Percentiles rank a stretch among this genome's conserved stretches.
Conservation (phyloP, 1,140 invertebrate species). For the Neodiprion lecontei region DNA sequence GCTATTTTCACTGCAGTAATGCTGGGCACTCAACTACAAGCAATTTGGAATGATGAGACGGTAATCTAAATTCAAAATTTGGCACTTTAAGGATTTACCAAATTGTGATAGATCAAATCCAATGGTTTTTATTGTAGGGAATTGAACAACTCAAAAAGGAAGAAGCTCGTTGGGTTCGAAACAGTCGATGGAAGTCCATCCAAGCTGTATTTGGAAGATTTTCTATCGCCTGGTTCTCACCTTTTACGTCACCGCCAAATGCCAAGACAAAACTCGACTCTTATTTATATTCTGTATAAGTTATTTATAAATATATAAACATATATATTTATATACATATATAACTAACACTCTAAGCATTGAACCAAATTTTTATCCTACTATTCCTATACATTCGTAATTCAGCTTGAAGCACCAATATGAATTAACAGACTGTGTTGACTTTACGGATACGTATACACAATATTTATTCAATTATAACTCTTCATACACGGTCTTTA, state of each 20-base stretch:
- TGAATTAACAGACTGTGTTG: no score
- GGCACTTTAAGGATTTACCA: neutral
- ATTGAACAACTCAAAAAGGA: conserved; percentile 96
- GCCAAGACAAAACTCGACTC: conserved; percentile 76
- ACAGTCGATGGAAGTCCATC: conserved; percentile 91
- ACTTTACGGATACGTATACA: no score
- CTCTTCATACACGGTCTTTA: no score
- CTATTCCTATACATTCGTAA: no score
- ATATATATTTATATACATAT: no score
- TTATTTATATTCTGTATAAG: conserved; percentile 79
- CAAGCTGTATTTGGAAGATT: conserved; percentile 95
- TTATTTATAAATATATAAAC: conserved; percentile 4
- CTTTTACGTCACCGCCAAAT: conserved; percentile 82
- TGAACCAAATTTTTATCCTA: no score
- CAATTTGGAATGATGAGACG: conserved; percentile 99
- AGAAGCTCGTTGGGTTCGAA: conserved; percentile 88
- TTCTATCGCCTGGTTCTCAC: conserved; percentile 92
- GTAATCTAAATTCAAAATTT: conserved; percentile 63
- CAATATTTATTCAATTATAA: no score
- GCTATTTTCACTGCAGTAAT: conserved; percentile 98
- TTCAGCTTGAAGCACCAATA: no score
- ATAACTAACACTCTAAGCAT: no score
- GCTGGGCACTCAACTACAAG: conserved; percentile 96
- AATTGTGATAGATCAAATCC: conserved; percentile 3
- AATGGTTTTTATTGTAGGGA: conserved; percentile 68